Percentiles rank a stretch among this genome's conserved stretches.
Conservation (phyloP, 2,888 invertebrate species). For the Phortica okadai region DNA sequence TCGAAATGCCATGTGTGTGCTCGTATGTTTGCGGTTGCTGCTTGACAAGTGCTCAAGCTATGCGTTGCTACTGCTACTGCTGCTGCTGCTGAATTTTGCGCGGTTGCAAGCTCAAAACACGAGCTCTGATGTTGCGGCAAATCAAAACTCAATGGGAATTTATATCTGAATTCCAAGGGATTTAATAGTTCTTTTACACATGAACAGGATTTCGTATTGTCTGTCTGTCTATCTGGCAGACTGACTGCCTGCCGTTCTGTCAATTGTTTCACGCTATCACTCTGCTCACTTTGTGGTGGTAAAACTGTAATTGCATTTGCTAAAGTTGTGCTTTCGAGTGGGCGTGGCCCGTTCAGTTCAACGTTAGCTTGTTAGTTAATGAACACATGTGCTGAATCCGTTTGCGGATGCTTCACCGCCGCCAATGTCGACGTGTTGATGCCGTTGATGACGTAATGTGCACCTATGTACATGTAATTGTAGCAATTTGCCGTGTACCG, state of each 20-base stretch:
- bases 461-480: constrained; percentile 32
- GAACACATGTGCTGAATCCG: constrained; percentile 45
- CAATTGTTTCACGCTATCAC: not conserved
- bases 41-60: constrained; percentile 37
- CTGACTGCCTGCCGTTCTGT: constrained; percentile 31
- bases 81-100: constrained; percentile 59
- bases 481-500: constrained; percentile 43
- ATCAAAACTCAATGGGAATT: constrained; percentile 43
- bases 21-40: constrained; percentile 30
- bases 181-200: constrained; percentile 54
- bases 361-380: constrained; percentile 54
- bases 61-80: constrained; percentile 36
- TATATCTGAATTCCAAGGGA: constrained; percentile 61
- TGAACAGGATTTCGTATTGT: constrained; percentile 18
- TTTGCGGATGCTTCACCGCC: not conserved
- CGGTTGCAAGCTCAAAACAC: constrained; percentile 57
- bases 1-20: constrained; percentile 19
- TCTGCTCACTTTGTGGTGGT: not conserved
- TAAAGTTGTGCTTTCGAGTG: constrained; percentile 54
- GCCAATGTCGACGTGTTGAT: not conserved
- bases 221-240: constrained; percentile 35
- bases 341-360: constrained; percentile 50
- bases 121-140: constrained; percentile 43
- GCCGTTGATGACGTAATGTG: constrained; percentile 32
- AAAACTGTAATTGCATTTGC: constrained; percentile 49